Percentiles rank a stretch among this genome's conserved stretches.
phyloP scores from a whole-genome alignment of 2,888 invertebrate genomes.

The Osedax frankpressi region DNA sequence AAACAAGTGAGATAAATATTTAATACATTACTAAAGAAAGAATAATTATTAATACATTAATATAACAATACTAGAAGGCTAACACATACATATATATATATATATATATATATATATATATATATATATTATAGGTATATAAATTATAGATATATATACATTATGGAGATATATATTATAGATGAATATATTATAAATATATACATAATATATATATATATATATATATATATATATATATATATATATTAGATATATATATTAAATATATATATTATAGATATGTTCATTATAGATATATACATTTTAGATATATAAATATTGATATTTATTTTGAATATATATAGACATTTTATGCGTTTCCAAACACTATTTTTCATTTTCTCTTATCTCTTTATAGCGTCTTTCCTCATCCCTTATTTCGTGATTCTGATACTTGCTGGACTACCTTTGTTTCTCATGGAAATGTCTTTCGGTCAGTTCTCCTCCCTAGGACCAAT shows the following conservation, averaged over 20 bases:
- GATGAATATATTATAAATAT: background rate
- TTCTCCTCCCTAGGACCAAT: constrained; percentile 66
- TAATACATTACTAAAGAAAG: too few relatives aligned
- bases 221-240: background rate
- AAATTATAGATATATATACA: background rate
- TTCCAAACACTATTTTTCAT: too few relatives aligned
- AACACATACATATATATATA: background rate
- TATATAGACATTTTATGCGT: too few relatives aligned
- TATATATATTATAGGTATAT: too few relatives aligned
- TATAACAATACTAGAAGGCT: background rate
- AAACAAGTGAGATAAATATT: too few relatives aligned
- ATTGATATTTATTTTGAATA: too few relatives aligned
- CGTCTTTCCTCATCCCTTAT: constrained; percentile 43
- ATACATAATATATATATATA: background rate
- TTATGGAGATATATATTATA: background rate
- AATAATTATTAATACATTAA: too few relatives aligned
- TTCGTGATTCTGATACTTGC: constrained; percentile 37
- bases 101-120: background rate
- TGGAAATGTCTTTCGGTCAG: constrained; percentile 68
- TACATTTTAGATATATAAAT: too few relatives aligned
- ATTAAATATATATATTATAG: background rate
- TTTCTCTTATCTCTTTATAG: too few relatives aligned
- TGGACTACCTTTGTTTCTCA: constrained; percentile 65
- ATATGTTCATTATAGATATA: too few relatives aligned
- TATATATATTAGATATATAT: background rate